Base-by-base conservation (phyloP, 1,140 invertebrate genomes). In the Papilio dardanus region DNA sequence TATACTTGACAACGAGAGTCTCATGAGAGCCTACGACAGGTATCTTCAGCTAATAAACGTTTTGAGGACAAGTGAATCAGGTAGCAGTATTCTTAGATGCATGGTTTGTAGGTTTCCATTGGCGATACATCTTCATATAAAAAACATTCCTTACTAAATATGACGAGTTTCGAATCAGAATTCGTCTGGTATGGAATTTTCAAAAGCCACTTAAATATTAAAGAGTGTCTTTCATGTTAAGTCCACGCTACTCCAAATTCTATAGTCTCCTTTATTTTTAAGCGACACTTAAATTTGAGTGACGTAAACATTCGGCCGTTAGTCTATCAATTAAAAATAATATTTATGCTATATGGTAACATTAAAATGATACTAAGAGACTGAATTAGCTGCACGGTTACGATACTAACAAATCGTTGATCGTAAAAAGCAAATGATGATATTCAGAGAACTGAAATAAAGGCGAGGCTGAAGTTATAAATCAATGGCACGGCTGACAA, bases 361-460 rank as follows among this genome's bases (percentile, higher is more conserved):
- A 14, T 14, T 14, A 24, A 75, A n/a, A 42, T 74, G 68, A 58
- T 78, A 65, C 75, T 74, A 76, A 78, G 69, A 46, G 62, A 67
- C 77, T 75, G 73, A 83, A 78, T 83, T 79, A 83, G 75, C 77
- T 28, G 76, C 79, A 75, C 77, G 80, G 81, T 77, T 82, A 81
- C 80, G 82, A 82, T 83, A 83, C 78, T 83, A 83, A 86, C 86
- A 84, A 86, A 88, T 83, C 80, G 82, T 79, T 28, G 81, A 78
- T 88, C 88, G 86, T 88, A 89, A 88, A 89, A 84, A 85, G 35
- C 78, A 77, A 79, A 85, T 85, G 86, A 89, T 86, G 83, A 89
- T 83, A 86, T 87, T 85, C 87, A 79, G 83, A 81, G 86, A 88
- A 87, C 83, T 83, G 85, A 82, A 88, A 89, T 88, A 87, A 89